Percentiles rank a stretch among this genome's conserved stretches.
These are phyloP conservation scores for Morone saxatilis DNA, from an alignment of 2,113 vertebrate species.

Conservation along the genomic window DNA sequence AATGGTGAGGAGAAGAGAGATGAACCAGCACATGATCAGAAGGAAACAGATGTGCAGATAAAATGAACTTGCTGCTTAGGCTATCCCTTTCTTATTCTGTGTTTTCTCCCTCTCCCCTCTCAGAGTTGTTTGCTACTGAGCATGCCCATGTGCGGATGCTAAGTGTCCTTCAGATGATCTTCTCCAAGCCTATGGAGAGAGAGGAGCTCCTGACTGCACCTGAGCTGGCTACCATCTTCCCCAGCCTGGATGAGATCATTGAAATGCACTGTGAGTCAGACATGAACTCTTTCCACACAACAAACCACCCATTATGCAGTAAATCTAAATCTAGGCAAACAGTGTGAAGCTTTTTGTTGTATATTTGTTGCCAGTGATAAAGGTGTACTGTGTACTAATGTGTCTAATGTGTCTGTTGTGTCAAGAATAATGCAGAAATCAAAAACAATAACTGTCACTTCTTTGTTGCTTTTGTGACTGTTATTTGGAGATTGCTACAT, in stretches of 20 bases:
- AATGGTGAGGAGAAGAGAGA: slow-evolving; percentile 83
- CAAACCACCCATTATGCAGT: background rate
- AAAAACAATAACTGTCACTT: background rate
- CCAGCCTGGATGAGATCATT: slow-evolving; percentile 91
- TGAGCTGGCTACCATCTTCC: slow-evolving; percentile 89
- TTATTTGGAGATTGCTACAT: background rate
- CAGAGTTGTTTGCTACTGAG: slow-evolving; percentile 92
- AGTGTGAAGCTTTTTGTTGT: background rate
- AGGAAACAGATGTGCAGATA: background rate
- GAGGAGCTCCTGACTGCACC: slow-evolving; percentile 78
- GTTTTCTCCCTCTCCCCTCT: background rate
- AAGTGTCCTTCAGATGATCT: slow-evolving; percentile 89
- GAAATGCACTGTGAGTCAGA: slow-evolving; percentile 89
- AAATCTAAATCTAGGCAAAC: background rate
- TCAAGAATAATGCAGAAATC: background rate
- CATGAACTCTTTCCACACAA: background rate
- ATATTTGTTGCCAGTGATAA: background rate
- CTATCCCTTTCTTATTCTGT: background rate
- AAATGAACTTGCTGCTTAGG: background rate
- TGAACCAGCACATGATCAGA: background rate
- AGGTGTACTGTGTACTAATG: background rate
- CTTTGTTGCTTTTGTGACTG: background rate
- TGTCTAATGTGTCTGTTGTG: background rate
- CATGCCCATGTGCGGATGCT: slow-evolving; percentile 93
- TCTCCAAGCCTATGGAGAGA: slow-evolving; percentile 87